Base-by-base conservation (phyloP, 2,113 vertebrate species). In the Nothoprocta perdicaria region DNA sequence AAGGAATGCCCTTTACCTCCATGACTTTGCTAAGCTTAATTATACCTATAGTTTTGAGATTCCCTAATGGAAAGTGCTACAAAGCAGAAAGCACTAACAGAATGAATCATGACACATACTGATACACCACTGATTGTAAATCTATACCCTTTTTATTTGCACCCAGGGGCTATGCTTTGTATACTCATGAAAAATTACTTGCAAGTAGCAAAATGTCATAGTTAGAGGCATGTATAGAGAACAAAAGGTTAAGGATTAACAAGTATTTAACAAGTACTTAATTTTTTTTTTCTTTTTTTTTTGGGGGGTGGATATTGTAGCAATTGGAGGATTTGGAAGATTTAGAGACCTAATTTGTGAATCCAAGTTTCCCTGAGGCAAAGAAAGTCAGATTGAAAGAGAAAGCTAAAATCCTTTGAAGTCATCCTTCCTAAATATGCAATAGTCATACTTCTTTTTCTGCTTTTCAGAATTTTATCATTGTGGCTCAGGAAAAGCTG, bases 91-190 rank as follows among this genome's bases (percentile, higher is more conserved):
- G 61, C 17, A 33, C 52, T 75, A 92, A 78, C 31, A 78, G 57
- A 91, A 94, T 84, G 43, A 95, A 94, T 89, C 81, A 81, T 79
- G 89, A 88, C 78, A 94, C 29, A 72, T 75, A 88, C 80, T 94
- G 85, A 92, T 90, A 95, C 14, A 69, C 50, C 35, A 80, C 67
- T 84, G 84, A 93, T 46, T 82, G 81, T 79, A 93, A 92, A 94
- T 93, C 53, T 58, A 90, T 79, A 92, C 35, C 12, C 29, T 50
- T 95, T 92, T 80, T 68, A 92, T 68, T 92, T 21, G 15, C 58
- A 81, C n/a, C 40, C 7, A 66, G 15, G 60, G 40, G 5, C 63
- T 58, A 53, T 38, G 31, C 66, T 65, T 84, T 2, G 12, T 69
- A 48, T 41, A 79, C 41, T 65, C 72, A 81, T 19, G 66, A 90